These are phyloP conservation scores for Eulemur macaco DNA, from an alignment of 2,113 vertebrate species.

Conservation along the genomic window DNA sequence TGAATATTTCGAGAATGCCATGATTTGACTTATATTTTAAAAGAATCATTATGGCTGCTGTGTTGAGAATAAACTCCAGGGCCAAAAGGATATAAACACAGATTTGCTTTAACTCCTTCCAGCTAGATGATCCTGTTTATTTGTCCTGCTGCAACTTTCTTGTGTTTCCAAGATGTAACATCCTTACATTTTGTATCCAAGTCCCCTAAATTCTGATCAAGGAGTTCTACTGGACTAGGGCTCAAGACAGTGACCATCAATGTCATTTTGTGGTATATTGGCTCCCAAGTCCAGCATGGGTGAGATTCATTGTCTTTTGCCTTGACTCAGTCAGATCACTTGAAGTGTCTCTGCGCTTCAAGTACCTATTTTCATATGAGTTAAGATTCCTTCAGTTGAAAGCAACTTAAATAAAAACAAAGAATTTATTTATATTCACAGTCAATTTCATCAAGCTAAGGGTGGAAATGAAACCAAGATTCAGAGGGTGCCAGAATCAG, in stretches of 20 bases:
- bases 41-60: background rate
- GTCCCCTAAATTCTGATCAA: background rate
- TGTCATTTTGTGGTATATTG: background rate
- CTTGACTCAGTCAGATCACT: background rate
- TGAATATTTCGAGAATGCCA: background rate
- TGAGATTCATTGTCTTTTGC: background rate
- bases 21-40: background rate
- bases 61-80: background rate
- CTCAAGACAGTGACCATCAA: background rate
- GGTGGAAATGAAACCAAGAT: background rate
- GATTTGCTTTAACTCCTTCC: background rate
- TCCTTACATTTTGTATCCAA: background rate
- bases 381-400: background rate
- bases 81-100: background rate
- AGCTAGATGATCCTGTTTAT: too few species aligned
- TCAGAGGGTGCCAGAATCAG: background rate
- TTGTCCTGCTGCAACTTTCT: background rate
- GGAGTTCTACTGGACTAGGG: background rate
- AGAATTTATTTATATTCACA: background rate
- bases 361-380: too few species aligned
- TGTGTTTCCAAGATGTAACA: background rate
- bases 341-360: background rate
- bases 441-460: background rate
- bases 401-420: background rate
- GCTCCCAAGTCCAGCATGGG: background rate